phyloP scores from a whole-genome alignment of 2,797 vertebrate genomes.

The Notamacropus eugenii region DNA sequence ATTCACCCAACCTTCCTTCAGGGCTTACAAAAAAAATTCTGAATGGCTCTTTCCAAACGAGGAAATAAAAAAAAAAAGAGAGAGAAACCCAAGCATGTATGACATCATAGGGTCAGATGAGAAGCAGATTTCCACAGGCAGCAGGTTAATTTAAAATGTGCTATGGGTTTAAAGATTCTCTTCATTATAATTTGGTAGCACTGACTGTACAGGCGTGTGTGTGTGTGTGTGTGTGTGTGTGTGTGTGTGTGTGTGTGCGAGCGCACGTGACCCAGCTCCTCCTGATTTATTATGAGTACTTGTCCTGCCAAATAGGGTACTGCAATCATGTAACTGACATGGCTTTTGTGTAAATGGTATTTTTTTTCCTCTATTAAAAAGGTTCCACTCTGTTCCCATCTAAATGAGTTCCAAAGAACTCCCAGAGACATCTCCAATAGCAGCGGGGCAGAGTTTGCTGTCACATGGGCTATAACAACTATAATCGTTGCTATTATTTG shows the following conservation, averaged over 20 bases:
- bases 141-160: neutral
- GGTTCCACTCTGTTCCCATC: neutral
- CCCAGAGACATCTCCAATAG: neutral
- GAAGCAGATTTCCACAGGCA: neutral
- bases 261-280: neutral
- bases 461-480: accelerated
- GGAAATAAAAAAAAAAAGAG: constrained; percentile 4
- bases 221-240: neutral
- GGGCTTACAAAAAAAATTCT: neutral
- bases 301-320: accelerated
- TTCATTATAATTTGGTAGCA: too few species aligned
- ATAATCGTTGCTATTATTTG: neutral
- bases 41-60: neutral
- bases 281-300: accelerated
- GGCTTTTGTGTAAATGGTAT: neutral
- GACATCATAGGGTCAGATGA: neutral
- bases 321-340: accelerated
- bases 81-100: neutral
- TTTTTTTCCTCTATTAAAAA: neutral
- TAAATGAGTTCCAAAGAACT: neutral
- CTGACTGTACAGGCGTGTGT: too few species aligned
- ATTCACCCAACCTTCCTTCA: neutral
- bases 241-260: neutral
- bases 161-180: neutral
- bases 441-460: accelerated